Evolutionary conservation across 2,113 vertebrate species (phyloP).

Genomic region (Bolborhynchus lineola): DNA sequence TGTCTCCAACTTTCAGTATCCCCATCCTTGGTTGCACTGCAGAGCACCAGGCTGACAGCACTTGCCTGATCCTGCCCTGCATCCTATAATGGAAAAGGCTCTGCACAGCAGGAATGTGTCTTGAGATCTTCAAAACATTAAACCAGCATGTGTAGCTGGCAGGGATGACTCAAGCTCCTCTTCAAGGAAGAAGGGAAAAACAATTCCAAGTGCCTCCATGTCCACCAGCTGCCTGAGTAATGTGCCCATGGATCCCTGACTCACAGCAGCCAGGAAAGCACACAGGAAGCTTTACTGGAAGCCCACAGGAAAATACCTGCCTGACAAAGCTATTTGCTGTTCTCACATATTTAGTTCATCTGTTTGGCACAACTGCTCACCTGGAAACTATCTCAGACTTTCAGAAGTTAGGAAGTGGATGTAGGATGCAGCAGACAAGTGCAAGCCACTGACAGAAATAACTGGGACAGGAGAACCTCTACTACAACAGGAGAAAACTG

Average conservation of each 20-base stretch:
- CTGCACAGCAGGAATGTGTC: background rate
- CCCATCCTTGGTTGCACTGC: background rate
- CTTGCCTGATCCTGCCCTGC: background rate
- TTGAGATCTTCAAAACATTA: background rate
- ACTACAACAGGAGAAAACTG: background rate
- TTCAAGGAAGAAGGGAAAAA: background rate
- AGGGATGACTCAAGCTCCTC: background rate
- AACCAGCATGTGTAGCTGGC: background rate
- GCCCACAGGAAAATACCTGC: background rate
- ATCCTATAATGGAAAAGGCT: background rate
- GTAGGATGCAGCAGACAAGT: background rate
- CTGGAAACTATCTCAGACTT: background rate
- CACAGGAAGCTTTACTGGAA: background rate
- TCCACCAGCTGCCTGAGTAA: background rate
- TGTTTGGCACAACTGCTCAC: background rate
- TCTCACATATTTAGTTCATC: background rate
- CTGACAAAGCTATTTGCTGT: background rate
- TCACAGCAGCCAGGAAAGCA: background rate
- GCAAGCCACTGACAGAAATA: background rate
- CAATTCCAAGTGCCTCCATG: background rate
- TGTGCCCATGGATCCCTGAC: background rate
- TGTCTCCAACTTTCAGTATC: background rate
- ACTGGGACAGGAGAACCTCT: background rate
- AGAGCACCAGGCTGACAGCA: accelerated
- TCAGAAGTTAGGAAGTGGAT: background rate